phyloP scores from a whole-genome alignment of 2,797 vertebrate species.

The Muscicapa striata region DNA sequence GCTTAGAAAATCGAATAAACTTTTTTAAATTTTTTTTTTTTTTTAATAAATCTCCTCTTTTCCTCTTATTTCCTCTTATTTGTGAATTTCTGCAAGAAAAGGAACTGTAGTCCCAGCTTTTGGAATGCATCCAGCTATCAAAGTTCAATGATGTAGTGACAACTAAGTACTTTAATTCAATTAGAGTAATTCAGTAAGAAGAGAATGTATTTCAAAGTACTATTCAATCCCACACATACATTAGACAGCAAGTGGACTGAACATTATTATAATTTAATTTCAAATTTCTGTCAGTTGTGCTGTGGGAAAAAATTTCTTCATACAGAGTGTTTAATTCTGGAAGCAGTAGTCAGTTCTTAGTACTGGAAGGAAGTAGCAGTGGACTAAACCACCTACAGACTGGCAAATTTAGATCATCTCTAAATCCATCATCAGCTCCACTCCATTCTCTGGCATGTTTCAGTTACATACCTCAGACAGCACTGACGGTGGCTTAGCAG shows the following conservation, averaged over 20 bases:
- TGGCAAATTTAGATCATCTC: slow-evolving; percentile 6
- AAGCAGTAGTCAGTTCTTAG: slow-evolving; percentile 18
- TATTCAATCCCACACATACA: slow-evolving; percentile 60
- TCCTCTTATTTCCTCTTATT: background rate
- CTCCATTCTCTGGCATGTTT: slow-evolving; percentile 2
- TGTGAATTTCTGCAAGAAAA: slow-evolving; percentile 3
- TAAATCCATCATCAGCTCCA: background rate
- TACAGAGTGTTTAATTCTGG: slow-evolving; percentile 37
- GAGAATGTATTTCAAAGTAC: slow-evolving; percentile 18
- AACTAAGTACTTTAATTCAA: slow-evolving; percentile 46
- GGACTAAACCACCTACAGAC: slow-evolving; percentile 44
- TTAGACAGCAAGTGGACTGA: slow-evolving; percentile 64
- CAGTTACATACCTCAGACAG: background rate
- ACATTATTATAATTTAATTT: slow-evolving; percentile 58
- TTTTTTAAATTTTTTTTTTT: no score
- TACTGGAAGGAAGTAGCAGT: slow-evolving; percentile 17
- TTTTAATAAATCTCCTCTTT: background rate
- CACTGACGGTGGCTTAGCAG: background rate
- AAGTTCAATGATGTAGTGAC: slow-evolving; percentile 27
- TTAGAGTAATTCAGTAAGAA: slow-evolving; percentile 56
- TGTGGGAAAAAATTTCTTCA: slow-evolving; percentile 33
- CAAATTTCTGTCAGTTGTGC: slow-evolving; percentile 47
- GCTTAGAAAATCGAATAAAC: background rate
- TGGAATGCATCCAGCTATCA: slow-evolving; percentile 27
- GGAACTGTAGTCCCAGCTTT: background rate